Evolutionary conservation across 2,797 vertebrate genomes (phyloP).

Genomic region (Alosa sapidissima): DNA sequence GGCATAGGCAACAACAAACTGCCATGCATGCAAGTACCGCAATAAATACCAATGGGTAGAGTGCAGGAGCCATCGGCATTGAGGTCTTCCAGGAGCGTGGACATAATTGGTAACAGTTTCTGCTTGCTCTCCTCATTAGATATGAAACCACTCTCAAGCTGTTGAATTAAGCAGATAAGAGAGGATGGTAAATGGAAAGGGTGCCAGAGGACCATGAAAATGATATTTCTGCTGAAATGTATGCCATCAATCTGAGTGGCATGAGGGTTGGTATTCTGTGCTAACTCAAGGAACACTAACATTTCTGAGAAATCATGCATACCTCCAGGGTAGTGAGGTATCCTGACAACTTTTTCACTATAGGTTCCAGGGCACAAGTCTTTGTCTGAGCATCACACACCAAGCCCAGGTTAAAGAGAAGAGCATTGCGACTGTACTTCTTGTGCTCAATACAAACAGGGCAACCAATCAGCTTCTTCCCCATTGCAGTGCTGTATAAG

Average conservation of each 20-base stretch:
- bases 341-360: conserved; percentile 96
- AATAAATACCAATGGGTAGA: conserved; percentile 85
- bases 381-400: conserved; percentile 93
- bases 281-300: background rate
- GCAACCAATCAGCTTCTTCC: conserved; percentile 96
- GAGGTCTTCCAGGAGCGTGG: conserved; percentile 91
- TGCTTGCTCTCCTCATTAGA: conserved; percentile 97
- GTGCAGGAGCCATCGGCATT: conserved; percentile 94
- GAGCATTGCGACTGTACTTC: conserved; percentile 94
- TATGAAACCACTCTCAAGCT: conserved; percentile 97
- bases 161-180: conserved; percentile 41
- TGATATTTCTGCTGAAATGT: background rate
- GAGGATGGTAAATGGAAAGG: background rate
- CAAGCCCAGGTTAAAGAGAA: conserved; percentile 95
- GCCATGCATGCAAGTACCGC: background rate
- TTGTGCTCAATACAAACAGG: conserved; percentile 98
- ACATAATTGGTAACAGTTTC: conserved; percentile 95
- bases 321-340: conserved; percentile 98
- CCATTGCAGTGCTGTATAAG: conserved; percentile 89
- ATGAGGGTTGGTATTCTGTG: background rate
- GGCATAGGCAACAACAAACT: background rate
- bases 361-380: conserved; percentile 93
- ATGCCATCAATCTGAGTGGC: background rate
- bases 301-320: background rate
- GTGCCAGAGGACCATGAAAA: background rate